Base-by-base conservation (phyloP, 2,888 invertebrate species). In the Argynnis bischoffii region DNA sequence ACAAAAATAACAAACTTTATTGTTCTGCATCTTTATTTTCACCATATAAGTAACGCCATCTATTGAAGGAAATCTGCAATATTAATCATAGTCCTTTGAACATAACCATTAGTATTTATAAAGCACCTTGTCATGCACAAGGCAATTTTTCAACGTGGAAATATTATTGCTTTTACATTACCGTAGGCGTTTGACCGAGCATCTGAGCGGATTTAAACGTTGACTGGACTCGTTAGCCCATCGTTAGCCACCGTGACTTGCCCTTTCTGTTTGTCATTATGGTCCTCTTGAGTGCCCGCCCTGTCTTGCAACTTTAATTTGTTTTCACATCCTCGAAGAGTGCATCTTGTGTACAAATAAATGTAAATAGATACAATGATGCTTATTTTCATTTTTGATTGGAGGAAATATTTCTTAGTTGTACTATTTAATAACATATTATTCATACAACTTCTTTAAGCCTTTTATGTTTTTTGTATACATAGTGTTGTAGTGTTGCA, bases 201-300 rank as follows among this genome's bases (percentile, higher is more conserved):
- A 69, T 69, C 67, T 79, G 76, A 79, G 76, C 78, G 77, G 79
- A 79, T 77, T 78, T 78, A 78, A 78, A 78, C 76, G 77, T 75
- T 74, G 74, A 74, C 75, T 71, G 72, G 68, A 74, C 75, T 76
- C 79, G 79, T 78, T 76, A 76, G 74, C 69, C 69, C 83, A 77
- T 90, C 90, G 90, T 90, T 90, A 90, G 83, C 76, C 75, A 78
- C 75, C 78, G 83, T 90, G 90, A 90, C 90, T 90, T 78, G 83
- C 75, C 78, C 76, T 81, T 88, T 88, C 83, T 79, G 78, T 84
- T 82, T 82, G 79, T 83, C 83, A 80, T 81, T 82, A 79, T 74
- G 79, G 80, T 66, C 72, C 66, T 74, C 83, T 81, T 78, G 85
- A 90, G 90, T 88, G 88, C 86, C 84, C 80, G 88, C 86, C 84